Percentiles rank a stretch among this genome's conserved stretches.
Evolutionary conservation across 2,888 invertebrate species (phyloP).

Genomic region (Cryptocheilus praepositus): DNA sequence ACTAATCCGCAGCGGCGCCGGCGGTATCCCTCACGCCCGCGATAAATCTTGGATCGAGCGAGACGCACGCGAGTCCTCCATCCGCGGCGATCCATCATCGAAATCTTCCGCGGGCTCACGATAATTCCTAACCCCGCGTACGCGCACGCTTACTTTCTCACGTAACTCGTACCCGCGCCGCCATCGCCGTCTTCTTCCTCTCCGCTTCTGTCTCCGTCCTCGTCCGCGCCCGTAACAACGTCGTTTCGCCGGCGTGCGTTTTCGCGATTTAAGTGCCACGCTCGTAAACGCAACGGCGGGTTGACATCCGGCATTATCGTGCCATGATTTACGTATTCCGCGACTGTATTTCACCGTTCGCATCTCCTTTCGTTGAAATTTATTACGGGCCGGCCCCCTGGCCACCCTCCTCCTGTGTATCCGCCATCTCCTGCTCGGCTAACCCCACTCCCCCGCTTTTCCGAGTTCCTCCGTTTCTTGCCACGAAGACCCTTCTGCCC

Average conservation of each 20-base stretch:
- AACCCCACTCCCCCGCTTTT: constrained; percentile 1
- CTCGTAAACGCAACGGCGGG: constrained; percentile 63
- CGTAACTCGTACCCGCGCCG: too few species aligned
- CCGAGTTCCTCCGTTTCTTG: neutral
- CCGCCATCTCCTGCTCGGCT: constrained; percentile 8
- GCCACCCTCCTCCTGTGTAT: constrained; percentile 1
- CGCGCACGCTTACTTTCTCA: too few species aligned
- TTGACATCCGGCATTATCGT: constrained; percentile 71
- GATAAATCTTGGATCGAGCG: constrained; percentile 27
- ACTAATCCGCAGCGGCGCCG: constrained; percentile 23
- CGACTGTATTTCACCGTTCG: constrained; percentile 67
- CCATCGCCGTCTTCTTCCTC: too few species aligned
- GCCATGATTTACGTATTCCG: constrained; percentile 67
- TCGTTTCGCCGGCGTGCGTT: constrained; percentile 16
- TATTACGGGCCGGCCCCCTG: constrained; percentile 50
- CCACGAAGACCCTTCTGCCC: neutral
- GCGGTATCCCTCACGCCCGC: constrained; percentile 10
- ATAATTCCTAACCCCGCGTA: constrained; percentile 8
- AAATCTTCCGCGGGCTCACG: constrained; percentile 23
- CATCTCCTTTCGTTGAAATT: constrained; percentile 67
- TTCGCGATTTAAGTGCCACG: constrained; percentile 46
- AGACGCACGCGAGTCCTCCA: constrained; percentile 24
- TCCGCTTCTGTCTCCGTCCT: too few species aligned
- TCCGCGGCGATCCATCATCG: constrained; percentile 21
- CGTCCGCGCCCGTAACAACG: too few species aligned